Evolutionary conservation across 2,797 vertebrate genomes (phyloP), one percentile per base, ranked within the genome.

Genomic region (Ctenosaura bakeri): DNA sequence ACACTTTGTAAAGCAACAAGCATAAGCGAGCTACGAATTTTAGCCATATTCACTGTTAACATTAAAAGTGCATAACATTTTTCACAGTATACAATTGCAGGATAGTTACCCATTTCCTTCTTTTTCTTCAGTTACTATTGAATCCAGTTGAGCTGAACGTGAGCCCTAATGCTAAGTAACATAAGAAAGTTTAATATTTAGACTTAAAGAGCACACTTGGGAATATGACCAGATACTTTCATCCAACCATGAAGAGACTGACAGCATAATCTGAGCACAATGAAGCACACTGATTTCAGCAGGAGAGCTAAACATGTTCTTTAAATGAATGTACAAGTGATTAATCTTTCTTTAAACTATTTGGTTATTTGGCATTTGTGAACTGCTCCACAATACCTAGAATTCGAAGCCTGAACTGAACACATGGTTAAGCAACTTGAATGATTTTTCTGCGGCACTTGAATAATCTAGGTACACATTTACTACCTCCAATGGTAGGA

Each of bases 11-110:
- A 94, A 74, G 93, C 94, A 96, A 93, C 94, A 96, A 96, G 93
- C 94, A 95, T 92, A 93, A 95, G 90, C 64, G 89, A 92, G n/a
- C 46, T 91, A 96, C 95, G 94, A 96, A 95, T 95, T 97, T 97
- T 91, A 96, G 94, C 0, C 89, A 91, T 90, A 91, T 93, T 85
- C 87, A 90, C 85, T 88, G 89, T 95, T 89, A 92, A 90, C 89
- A 92, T 93, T 95, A 88, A 94, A 97, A 96, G 95, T 93, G 92
- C 93, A 94, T 91, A 94, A 89, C 95, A 69, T 91, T 95, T 93
- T 93, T 94, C 95, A 96, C 94, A 95, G 94, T 93, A 95, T 96
- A 91, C 91, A 92, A 95, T 94, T 94, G 94, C 56, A 93, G 88
- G 92, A 93, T 66, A 95, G 59, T 93, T 94, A 52, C 89, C 89